phyloP scores from a whole-genome alignment of 2,797 vertebrate genomes.

The Malacoctenus gilli region DNA sequence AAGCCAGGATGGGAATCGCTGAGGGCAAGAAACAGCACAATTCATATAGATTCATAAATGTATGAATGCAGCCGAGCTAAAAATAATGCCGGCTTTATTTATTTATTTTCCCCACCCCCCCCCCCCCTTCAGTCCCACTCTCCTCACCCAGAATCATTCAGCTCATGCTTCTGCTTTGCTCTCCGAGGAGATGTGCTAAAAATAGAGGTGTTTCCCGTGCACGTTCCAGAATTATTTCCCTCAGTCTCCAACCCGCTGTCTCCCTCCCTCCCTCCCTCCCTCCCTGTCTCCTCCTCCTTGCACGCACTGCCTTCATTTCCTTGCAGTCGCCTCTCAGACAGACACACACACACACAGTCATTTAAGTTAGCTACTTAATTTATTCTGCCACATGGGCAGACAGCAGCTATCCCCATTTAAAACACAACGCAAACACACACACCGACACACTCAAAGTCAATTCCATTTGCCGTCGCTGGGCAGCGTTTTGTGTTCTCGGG shows the following conservation, averaged over 20 bases:
- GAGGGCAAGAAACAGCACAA: constrained; percentile 48
- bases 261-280: constrained; percentile 9
- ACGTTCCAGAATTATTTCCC: constrained; percentile 65
- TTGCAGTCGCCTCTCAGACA: constrained; percentile 31
- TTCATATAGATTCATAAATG: constrained; percentile 68
- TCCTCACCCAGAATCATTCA: constrained; percentile 61
- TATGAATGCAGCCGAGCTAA: constrained; percentile 68
- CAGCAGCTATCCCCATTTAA: too few relatives aligned
- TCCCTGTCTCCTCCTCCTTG: constrained; percentile 6
- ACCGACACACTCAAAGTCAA: neutral
- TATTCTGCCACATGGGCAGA: constrained; percentile 27
- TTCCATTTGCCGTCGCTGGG: constrained; percentile 26
- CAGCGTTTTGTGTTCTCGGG: neutral
- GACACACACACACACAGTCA: constrained; percentile 32
- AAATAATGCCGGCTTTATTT: constrained; percentile 68
- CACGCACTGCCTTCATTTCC: constrained; percentile 27
- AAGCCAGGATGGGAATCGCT: constrained; percentile 54
- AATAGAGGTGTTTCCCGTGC: constrained; percentile 80
- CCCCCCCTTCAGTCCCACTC: constrained; percentile 26
- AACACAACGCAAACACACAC: too few relatives aligned
- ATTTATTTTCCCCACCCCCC: constrained; percentile 45
- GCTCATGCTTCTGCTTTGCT: constrained; percentile 60
- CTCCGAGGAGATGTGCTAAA: constrained; percentile 70
- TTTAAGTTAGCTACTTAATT: constrained; percentile 33
- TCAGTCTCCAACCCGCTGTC: constrained; percentile 38